These are phyloP conservation scores for Melanotaenia maccullochi DNA, from an alignment of 2,797 vertebrate genomes.

Conservation along the genomic window DNA sequence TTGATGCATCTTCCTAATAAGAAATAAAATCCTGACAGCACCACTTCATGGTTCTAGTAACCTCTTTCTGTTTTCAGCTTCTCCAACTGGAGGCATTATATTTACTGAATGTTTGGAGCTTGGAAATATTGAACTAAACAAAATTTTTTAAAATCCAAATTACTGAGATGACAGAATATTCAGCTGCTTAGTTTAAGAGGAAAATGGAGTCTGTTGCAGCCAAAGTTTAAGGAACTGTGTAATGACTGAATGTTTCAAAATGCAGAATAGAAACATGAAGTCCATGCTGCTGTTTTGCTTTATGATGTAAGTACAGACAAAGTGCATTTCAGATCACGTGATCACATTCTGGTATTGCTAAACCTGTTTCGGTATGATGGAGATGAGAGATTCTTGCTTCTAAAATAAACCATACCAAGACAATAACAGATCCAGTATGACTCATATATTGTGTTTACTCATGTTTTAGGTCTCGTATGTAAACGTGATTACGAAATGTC, in stretches of 20 bases:
- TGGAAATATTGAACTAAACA: background rate
- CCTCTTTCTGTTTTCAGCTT: background rate
- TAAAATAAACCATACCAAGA: background rate
- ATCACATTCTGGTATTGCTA: constrained; percentile 18
- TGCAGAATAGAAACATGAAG: constrained; percentile 49
- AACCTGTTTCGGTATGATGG: background rate
- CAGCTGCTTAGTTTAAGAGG: background rate
- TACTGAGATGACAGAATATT: background rate
- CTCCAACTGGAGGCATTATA: background rate
- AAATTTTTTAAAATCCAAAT: background rate
- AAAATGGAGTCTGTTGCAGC: background rate
- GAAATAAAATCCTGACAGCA: background rate
- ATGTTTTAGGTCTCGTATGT: background rate
- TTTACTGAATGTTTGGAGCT: background rate
- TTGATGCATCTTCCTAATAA: background rate
- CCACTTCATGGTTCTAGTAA: background rate
- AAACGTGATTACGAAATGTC: background rate
- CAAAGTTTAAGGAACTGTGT: constrained; percentile 2
- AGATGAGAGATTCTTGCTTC: constrained; percentile 13
- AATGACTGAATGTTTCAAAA: constrained; percentile 15
- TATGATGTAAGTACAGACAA: constrained; percentile 2
- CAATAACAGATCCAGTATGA: background rate
- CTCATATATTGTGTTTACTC: background rate
- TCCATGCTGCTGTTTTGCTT: background rate
- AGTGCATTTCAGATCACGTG: background rate